Conservation (phyloP, 2,113 vertebrate genomes). For the Eubucco bourcierii region DNA sequence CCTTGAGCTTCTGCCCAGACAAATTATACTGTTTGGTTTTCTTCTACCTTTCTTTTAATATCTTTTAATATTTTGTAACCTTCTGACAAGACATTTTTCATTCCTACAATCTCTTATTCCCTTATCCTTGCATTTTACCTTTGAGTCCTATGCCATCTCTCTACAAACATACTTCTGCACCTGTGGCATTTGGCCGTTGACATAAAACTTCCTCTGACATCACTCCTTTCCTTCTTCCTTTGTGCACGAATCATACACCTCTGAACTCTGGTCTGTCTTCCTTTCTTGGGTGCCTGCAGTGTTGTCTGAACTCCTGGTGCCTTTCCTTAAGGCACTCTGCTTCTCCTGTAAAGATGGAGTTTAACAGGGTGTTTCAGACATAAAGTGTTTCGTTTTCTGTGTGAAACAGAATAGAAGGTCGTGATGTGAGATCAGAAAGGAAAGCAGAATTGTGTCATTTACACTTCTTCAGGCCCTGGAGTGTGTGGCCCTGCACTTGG, state of each 20-base stretch:
- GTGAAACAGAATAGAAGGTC: background rate
- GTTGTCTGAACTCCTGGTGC: background rate
- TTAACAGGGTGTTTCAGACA: background rate
- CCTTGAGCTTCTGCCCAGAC: background rate
- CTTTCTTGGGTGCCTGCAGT: background rate
- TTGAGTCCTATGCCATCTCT: background rate
- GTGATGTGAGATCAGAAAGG: background rate
- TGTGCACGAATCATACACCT: background rate
- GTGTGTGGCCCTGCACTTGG: background rate
- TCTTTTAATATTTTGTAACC: background rate
- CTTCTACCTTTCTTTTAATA: background rate
- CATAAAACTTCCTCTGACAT: background rate
- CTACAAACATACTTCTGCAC: background rate
- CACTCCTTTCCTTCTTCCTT: background rate
- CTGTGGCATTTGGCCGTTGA: background rate
- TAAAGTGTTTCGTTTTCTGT: background rate
- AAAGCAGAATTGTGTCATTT: background rate
- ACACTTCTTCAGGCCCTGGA: background rate
- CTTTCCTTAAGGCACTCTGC: too few relatives aligned
- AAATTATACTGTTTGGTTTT: background rate
- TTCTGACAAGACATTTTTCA: background rate
- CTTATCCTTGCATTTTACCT: background rate
- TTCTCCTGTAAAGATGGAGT: background rate
- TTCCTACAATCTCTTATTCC: background rate
- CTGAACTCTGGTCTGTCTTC: background rate